phyloP scores from a whole-genome alignment of 2,888 invertebrate species.

The Atrina japonica region DNA sequence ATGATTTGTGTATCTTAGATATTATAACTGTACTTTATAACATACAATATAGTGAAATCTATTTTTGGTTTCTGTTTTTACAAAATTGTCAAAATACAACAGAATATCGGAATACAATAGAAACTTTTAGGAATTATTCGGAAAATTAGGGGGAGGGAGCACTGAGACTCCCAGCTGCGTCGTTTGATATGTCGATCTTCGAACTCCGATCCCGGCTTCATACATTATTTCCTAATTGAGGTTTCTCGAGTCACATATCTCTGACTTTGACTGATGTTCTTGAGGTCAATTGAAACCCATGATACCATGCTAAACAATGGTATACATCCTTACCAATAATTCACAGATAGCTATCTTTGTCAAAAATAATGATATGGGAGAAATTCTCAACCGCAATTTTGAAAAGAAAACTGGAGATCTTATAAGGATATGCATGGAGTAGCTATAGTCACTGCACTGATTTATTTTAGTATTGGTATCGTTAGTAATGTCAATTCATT shows the following conservation, averaged over 20 bases:
- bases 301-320: constrained; percentile 36
- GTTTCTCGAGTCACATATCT: constrained; percentile 37
- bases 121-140: not conserved
- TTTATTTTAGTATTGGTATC: no score
- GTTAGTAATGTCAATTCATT: no score
- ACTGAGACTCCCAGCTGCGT: constrained; percentile 19
- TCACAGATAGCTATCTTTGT: constrained; percentile 30
- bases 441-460: no score
- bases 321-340: constrained; percentile 27
- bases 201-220: constrained; percentile 32
- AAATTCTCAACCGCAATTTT: constrained; percentile 30
- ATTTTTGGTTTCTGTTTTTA: no score
- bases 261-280: constrained; percentile 41
- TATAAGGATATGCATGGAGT: no score
- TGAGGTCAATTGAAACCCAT: constrained; percentile 40
- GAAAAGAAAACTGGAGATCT: not conserved
- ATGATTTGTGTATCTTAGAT: no score
- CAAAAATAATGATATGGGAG: constrained; percentile 19
- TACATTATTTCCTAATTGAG: constrained; percentile 46
- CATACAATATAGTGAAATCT: no score
- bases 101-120: not conserved
- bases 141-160: constrained; percentile 10
- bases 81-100: no score
- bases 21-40: no score
- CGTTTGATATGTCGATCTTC: not conserved